Evolutionary conservation across 2,888 invertebrate genomes (phyloP).

Genomic region (Linnaemya tessellans): DNA sequence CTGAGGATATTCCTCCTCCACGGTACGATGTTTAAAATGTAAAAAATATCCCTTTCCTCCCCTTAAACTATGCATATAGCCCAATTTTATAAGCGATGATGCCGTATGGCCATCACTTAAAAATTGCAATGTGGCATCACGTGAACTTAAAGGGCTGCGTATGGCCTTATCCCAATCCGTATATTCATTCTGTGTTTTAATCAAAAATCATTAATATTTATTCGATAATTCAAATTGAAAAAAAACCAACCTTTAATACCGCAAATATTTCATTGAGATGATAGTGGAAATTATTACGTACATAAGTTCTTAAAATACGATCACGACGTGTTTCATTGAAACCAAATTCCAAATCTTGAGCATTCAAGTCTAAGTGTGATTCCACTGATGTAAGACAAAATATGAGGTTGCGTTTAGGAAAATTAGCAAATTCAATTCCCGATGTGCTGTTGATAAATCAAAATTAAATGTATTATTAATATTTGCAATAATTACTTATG

Average conservation of each 20-base stretch:
- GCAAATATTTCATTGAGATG: constrained; percentile 98
- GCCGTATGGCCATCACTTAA: constrained; percentile 96
- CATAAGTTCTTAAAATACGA: constrained; percentile 94
- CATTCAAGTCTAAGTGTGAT: constrained; percentile 92
- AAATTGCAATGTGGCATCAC: constrained; percentile 93
- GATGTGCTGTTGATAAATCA: constrained; percentile 84
- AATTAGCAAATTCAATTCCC: constrained; percentile 92
- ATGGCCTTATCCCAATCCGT: constrained; percentile 97
- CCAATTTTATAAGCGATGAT: constrained; percentile 91
- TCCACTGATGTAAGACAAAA: constrained; percentile 93
- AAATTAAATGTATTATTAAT: background rate
- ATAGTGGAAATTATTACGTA: constrained; percentile 96
- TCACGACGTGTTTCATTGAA: constrained; percentile 94
- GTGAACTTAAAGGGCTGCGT: constrained; percentile 92
- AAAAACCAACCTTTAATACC: constrained; percentile 86
- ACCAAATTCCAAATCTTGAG: constrained; percentile 94
- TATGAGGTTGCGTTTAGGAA: constrained; percentile 91
- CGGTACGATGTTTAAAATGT: constrained; percentile 93
- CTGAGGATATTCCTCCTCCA: constrained; percentile 91
- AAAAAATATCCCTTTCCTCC: constrained; percentile 93
- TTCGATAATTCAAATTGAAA: background rate
- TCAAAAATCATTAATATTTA: background rate
- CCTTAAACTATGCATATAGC: constrained; percentile 90
- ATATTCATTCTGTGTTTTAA: constrained; percentile 91
- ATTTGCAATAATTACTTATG: background rate